phyloP scores from a whole-genome alignment of 2,888 invertebrate species.

The Gastrophysa polygoni region DNA sequence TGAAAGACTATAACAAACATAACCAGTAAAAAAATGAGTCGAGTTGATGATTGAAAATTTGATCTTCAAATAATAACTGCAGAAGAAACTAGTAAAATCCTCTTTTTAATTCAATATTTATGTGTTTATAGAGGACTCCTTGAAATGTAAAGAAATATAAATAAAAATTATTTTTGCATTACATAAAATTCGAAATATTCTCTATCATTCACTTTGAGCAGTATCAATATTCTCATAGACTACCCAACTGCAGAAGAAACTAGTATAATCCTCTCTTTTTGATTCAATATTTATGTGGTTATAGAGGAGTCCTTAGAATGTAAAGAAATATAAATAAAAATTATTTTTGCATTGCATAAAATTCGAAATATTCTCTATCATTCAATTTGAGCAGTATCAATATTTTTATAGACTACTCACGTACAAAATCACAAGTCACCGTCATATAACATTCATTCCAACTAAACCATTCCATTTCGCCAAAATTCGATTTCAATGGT shows the following conservation, averaged over 20 bases:
- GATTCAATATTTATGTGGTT: too few species aligned
- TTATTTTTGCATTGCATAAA: not conserved
- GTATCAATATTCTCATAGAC: not conserved
- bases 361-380: not conserved
- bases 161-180: not conserved
- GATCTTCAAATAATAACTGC: too few species aligned
- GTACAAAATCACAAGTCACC: not conserved
- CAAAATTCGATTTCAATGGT: not conserved
- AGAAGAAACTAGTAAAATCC: too few species aligned
- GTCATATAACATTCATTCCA: not conserved
- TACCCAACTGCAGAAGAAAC: not conserved
- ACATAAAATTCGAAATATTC: not conserved
- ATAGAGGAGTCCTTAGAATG: too few species aligned
- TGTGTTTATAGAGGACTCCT: too few species aligned
- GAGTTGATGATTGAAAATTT: too few species aligned
- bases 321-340: not conserved
- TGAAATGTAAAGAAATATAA: too few species aligned
- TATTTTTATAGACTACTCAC: not conserved
- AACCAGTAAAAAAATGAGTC: too few species aligned
- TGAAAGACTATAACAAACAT: too few species aligned
- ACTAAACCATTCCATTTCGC: not conserved
- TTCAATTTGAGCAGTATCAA: not conserved
- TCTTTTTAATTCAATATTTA: too few species aligned
- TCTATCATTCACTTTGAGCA: not conserved
- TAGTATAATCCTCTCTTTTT: too few species aligned